Conservation (phyloP, 2,888 invertebrate species). For the Tinea pellionella region DNA sequence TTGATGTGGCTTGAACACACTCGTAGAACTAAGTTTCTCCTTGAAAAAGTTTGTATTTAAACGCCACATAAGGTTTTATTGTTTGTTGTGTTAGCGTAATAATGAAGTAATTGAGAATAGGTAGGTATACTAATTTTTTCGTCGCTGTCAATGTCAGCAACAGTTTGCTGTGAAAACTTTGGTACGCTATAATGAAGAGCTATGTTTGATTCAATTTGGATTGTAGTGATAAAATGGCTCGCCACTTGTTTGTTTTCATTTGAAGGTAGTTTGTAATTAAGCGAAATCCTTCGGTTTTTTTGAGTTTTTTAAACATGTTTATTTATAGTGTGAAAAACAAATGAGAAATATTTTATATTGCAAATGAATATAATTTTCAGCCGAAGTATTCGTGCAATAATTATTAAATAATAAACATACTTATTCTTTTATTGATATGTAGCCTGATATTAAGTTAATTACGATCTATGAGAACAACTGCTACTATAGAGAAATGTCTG, state of each 20-base stretch:
- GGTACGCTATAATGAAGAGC: neutral
- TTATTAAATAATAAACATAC: no score
- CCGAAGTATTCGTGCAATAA: no score
- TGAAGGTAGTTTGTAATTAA: neutral
- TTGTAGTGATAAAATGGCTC: conserved; percentile 9
- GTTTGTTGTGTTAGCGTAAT: conserved; percentile 15
- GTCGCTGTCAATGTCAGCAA: conserved; percentile 11
- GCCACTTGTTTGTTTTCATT: neutral
- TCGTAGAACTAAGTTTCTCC: neutral
- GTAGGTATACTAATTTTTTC: conserved; percentile 3
- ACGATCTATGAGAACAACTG: no score
- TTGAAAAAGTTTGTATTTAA: conserved; percentile 10
- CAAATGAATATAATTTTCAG: no score
- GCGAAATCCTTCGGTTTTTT: neutral
- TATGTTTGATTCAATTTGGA: conserved; percentile 10
- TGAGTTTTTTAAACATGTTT: neutral
- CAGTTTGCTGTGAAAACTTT: conserved; percentile 14
- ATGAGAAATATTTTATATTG: no score
- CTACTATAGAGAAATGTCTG: no score
- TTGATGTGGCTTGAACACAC: no score
- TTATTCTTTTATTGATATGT: no score
- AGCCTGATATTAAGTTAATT: no score
- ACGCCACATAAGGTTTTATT: conserved; percentile 13
- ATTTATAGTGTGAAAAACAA: neutral
- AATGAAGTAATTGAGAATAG: conserved; percentile 11